Conservation (phyloP, 92 coral and sea anemone genomes). For the Zoanthus solanderi region DNA sequence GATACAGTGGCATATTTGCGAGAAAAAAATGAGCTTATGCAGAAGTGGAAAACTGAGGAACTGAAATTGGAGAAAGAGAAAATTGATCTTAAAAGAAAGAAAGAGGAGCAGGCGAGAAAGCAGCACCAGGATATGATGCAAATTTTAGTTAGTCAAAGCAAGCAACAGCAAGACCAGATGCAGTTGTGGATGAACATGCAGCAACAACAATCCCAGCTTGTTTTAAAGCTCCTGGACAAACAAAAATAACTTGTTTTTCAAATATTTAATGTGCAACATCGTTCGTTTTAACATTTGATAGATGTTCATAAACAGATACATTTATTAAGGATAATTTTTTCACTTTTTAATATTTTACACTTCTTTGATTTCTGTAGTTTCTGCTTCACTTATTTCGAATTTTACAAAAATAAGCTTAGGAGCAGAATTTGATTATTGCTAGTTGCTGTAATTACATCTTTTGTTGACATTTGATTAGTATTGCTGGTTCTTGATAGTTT, state of each 20-base stretch:
- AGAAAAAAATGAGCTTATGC: background rate
- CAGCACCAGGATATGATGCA: no score
- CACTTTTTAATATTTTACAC: background rate
- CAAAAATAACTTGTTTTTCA: background rate
- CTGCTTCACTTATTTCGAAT: background rate
- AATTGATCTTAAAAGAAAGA: no score
- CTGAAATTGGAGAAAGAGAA: no score
- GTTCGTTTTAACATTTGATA: background rate
- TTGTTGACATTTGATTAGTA: background rate
- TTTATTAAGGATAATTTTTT: background rate
- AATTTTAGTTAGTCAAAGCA: no score
- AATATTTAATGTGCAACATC: background rate
- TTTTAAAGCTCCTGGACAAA: background rate
- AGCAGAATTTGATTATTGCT: background rate
- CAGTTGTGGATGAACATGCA: conserved; percentile 5
- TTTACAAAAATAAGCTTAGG: background rate
- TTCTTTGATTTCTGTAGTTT: background rate
- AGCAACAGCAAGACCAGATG: no score
- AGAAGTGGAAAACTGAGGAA: background rate
- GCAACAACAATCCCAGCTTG: background rate
- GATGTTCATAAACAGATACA: background rate
- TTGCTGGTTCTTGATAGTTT: no score
- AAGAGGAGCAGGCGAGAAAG: no score
- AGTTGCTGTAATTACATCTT: background rate
- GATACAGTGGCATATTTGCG: conserved; percentile 7